phyloP scores from a whole-genome alignment of 2,113 vertebrate species.

The Origma solitaria region DNA sequence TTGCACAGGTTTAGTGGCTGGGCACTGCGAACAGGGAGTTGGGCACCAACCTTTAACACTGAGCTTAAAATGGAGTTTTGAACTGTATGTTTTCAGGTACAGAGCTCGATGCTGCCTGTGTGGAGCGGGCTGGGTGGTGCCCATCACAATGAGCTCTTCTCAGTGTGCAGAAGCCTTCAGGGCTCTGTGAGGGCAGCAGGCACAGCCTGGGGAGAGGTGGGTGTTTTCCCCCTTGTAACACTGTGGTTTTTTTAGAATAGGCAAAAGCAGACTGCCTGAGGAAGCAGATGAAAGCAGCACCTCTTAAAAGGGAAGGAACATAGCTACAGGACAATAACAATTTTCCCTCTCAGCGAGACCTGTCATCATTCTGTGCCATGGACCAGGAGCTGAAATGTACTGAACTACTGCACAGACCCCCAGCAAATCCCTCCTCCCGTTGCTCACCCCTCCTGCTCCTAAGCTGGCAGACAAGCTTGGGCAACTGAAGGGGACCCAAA shows the following conservation, averaged over 20 bases:
- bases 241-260: not conserved
- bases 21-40: not conserved
- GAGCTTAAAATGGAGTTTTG: not conserved
- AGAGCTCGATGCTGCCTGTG: not conserved
- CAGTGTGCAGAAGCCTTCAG: not conserved
- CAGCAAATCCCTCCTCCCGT: not conserved
- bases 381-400: not conserved
- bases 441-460: not conserved
- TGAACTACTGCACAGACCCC: not conserved
- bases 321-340: rapidly evolving
- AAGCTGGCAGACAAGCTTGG: not conserved
- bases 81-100: not conserved
- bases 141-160: not conserved
- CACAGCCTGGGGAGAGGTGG: rapidly evolving
- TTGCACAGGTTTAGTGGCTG: not conserved
- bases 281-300: not conserved
- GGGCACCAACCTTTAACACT: not conserved
- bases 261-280: not conserved
- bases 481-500: rapidly evolving
- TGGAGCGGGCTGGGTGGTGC: not conserved
- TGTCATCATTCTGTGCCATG: rapidly evolving
- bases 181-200: not conserved
- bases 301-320: not conserved
- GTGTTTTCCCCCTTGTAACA: not conserved
- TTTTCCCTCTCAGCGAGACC: not conserved